A percentile compares a stretch with the other conserved stretches of the same genome.
Conservation (phyloP, 2,888 invertebrate genomes). For the Vanessa cardui region DNA sequence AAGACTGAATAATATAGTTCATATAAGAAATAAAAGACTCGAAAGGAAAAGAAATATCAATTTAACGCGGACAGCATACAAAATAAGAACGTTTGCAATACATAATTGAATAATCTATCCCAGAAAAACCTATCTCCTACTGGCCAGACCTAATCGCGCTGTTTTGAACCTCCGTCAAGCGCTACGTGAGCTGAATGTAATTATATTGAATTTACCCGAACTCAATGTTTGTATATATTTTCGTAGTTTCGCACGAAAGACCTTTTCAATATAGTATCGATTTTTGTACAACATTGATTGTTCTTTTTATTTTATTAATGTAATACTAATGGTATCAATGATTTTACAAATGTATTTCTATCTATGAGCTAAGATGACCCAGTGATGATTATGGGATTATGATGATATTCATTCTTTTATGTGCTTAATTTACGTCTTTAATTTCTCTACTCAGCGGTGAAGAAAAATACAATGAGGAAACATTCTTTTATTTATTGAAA, state of each 20-base stretch:
- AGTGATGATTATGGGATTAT: no score
- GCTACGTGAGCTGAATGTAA: conserved; percentile 30
- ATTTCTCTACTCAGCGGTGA: no score
- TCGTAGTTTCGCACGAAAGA: neutral
- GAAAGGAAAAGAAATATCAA: neutral
- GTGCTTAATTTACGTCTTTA: no score
- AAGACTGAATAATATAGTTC: neutral
- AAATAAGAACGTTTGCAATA: neutral
- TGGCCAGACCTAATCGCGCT: conserved; percentile 21
- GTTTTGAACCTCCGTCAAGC: conserved; percentile 21
- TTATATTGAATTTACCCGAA: conserved; percentile 29
- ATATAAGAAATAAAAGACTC: neutral
- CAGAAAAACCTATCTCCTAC: conserved; percentile 14
- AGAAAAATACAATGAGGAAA: no score
- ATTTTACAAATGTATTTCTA: no score
- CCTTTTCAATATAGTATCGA: neutral
- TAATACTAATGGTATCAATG: no score
- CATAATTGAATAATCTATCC: conserved; percentile 8
- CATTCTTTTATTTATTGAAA: no score
- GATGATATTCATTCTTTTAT: no score
- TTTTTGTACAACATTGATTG: no score
- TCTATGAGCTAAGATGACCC: no score
- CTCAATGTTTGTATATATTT: neutral
- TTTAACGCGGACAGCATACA: neutral
- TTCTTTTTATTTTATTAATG: no score